A percentile compares a stretch with the other conserved stretches of the same genome.
Conservation (phyloP, 2,888 invertebrate genomes). For the Hypena proboscidalis region DNA sequence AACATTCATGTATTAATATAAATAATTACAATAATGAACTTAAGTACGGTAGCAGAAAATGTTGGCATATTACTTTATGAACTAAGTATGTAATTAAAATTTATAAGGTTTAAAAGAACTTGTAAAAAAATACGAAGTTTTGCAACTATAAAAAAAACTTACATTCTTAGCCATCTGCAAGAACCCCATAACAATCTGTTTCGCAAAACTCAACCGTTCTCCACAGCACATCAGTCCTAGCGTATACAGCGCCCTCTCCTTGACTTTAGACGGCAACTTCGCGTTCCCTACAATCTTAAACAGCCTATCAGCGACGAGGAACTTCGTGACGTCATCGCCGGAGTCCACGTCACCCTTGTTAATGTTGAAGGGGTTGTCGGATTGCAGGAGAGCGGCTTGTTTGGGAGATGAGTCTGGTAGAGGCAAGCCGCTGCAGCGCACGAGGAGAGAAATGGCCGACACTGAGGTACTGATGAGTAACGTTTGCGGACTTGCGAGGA, state of each 20-base stretch:
- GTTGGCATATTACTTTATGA: too few species aligned
- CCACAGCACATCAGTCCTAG: conserved; percentile 93
- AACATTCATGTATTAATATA: too few species aligned
- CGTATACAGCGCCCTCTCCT: conserved; percentile 91
- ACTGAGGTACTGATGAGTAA: conserved; percentile 89
- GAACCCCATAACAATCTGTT: conserved; percentile 90
- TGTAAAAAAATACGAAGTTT: too few species aligned
- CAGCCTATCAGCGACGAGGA: conserved; percentile 88
- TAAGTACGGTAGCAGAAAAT: too few species aligned
- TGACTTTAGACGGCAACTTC: conserved; percentile 89
- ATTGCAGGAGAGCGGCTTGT: conserved; percentile 65
- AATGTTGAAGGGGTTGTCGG: conserved; percentile 69
- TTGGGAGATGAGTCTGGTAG: conserved; percentile 77
- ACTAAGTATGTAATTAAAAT: neutral
- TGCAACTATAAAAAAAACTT: conserved; percentile 49
- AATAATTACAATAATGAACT: too few species aligned
- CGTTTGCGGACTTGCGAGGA: conserved; percentile 86
- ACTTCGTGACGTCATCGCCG: conserved; percentile 84
- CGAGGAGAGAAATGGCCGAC: conserved; percentile 89
- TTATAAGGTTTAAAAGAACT: too few species aligned
- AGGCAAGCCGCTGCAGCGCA: conserved; percentile 88
- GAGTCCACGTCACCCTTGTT: conserved; percentile 50
- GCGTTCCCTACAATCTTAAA: conserved; percentile 89
- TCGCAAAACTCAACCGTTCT: conserved; percentile 90
- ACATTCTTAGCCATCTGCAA: conserved; percentile 92